A percentile compares a stretch with the other conserved stretches of the same genome.
These are phyloP conservation scores for Drosophila sordidula DNA, from an alignment of 2,888 invertebrate species.

Conservation along the genomic window DNA sequence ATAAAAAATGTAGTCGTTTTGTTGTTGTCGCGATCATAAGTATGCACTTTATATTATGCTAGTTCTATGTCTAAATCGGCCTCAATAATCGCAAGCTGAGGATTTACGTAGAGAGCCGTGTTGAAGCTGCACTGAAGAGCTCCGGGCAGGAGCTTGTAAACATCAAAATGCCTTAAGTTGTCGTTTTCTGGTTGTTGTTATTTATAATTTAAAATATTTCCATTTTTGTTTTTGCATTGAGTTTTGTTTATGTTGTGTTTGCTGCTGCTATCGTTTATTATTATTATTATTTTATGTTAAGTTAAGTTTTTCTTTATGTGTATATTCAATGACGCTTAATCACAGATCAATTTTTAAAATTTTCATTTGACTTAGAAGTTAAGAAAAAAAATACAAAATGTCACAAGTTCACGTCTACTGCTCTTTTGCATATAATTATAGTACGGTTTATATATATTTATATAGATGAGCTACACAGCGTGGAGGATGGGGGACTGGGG, in stretches of 20 bases:
- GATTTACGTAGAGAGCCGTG: slow-evolving; percentile 46
- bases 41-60: slow-evolving; percentile 54
- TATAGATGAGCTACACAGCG: slow-evolving; percentile 34
- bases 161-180: slow-evolving; percentile 32
- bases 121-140: slow-evolving; percentile 35
- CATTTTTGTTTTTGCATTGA: slow-evolving; percentile 37
- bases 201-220: slow-evolving; percentile 46
- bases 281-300: slow-evolving; percentile 29
- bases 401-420: slow-evolving; percentile 44
- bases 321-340: slow-evolving; percentile 77
- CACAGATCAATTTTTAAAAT: slow-evolving; percentile 77
- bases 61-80: slow-evolving; percentile 64
- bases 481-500: neutral
- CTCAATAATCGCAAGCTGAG: slow-evolving; percentile 48
- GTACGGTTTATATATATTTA: slow-evolving; percentile 12
- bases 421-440: slow-evolving; percentile 20
- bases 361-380: slow-evolving; percentile 77
- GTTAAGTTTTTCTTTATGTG: slow-evolving; percentile 38
- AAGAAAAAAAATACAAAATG: slow-evolving; percentile 71
- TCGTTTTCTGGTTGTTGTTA: slow-evolving; percentile 19
- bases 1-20: slow-evolving; percentile 69
- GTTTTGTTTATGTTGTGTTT: slow-evolving; percentile 40
- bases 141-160: slow-evolving; percentile 21
- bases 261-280: slow-evolving; percentile 36
- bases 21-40: slow-evolving; percentile 60